phyloP scores from a whole-genome alignment of 2,113 vertebrate genomes.

The Centropristis striata region DNA sequence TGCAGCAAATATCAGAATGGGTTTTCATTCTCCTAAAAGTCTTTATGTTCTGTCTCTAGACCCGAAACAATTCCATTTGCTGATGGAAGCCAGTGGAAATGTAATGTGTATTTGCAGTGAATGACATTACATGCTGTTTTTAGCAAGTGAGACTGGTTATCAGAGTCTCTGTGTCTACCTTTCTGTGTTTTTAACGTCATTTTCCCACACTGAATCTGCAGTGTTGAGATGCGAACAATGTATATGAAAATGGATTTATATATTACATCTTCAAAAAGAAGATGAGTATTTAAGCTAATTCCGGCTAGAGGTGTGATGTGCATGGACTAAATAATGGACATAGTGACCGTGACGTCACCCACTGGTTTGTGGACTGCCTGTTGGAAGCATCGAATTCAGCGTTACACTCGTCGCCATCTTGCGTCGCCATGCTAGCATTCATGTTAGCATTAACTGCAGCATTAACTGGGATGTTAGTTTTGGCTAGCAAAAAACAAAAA shows the following conservation, averaged over 20 bases:
- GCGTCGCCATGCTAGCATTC: too few species aligned
- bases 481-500: too few species aligned
- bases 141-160: background rate
- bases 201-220: background rate
- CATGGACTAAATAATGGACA: too few species aligned
- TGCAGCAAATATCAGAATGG: constrained; percentile 29
- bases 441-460: too few species aligned
- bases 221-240: background rate
- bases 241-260: too few species aligned
- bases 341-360: too few species aligned
- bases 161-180: too few species aligned
- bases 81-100: background rate
- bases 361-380: too few species aligned
- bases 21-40: constrained; percentile 57
- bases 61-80: constrained; percentile 4
- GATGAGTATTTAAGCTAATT: background rate
- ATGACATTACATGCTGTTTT: background rate
- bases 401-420: too few species aligned
- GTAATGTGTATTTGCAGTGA: background rate
- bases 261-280: background rate
- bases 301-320: background rate
- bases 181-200: background rate
- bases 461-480: too few species aligned
- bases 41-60: constrained; percentile 19
- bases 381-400: too few species aligned